Evolutionary conservation across 2,888 invertebrate genomes (phyloP).

Genomic region (Andrena hattorfiana): DNA sequence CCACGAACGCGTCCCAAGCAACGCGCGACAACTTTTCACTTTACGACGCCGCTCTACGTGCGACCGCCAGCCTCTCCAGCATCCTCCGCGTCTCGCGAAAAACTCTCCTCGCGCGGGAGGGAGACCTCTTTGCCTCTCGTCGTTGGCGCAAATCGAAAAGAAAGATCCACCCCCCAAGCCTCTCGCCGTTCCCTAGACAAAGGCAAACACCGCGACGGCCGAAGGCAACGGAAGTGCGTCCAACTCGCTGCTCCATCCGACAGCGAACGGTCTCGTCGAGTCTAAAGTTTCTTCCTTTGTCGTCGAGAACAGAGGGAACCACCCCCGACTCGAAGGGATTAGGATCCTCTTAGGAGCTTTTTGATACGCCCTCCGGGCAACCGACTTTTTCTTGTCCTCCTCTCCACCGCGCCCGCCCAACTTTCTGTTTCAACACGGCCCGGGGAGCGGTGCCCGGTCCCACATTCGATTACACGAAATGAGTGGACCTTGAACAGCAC

Average conservation of each 20-base stretch:
- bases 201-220: conserved; percentile 15
- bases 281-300: conserved; percentile 24
- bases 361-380: not conserved
- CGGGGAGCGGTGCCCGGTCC: not conserved
- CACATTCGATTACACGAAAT: conserved; percentile 3
- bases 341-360: conserved; percentile 24
- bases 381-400: not conserved
- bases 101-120: conserved; percentile 34
- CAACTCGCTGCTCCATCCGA: not conserved
- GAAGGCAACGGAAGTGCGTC: not conserved
- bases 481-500: conserved; percentile 1
- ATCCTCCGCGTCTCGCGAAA: conserved; percentile 42
- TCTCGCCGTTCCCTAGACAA: conserved; percentile 15
- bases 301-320: not conserved
- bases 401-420: not conserved
- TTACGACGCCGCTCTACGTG: conserved; percentile 73
- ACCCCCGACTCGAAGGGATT: conserved; percentile 2
- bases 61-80: conserved; percentile 25
- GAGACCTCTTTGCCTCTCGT: not conserved
- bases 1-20: conserved; percentile 59
- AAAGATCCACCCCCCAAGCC: not conserved
- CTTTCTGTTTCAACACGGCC: not conserved
- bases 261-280: not conserved
- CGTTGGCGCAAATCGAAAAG: conserved; percentile 7
- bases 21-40: conserved; percentile 80